These are phyloP conservation scores for Delphinus delphis DNA, from an alignment of 2,113 vertebrate genomes.

Conservation along the genomic window DNA sequence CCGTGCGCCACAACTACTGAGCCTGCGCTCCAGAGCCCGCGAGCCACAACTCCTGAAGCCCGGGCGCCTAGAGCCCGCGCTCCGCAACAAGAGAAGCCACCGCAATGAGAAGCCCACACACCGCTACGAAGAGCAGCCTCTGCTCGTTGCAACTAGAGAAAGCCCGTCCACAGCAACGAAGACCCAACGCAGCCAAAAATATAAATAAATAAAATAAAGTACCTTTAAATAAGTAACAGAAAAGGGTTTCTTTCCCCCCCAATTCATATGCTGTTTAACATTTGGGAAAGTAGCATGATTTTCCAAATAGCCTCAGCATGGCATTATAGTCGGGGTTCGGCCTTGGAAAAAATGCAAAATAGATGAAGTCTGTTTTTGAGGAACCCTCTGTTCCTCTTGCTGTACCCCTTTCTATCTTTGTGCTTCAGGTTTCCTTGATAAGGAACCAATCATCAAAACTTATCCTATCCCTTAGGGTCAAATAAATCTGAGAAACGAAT, in stretches of 20 bases:
- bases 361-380: not conserved
- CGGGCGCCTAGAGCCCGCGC: too few species aligned
- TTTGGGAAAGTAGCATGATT: not conserved
- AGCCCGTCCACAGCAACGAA: too few species aligned
- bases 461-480: conserved; percentile 1
- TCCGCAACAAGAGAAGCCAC: too few species aligned
- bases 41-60: too few species aligned
- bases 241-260: not conserved
- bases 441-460: conserved; percentile 43
- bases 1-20: too few species aligned
- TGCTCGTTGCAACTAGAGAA: too few species aligned
- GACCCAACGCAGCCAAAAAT: too few species aligned
- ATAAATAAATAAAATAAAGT: too few species aligned
- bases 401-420: not conserved
- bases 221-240: too few species aligned
- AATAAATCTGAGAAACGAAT: conserved; percentile 59
- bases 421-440: conserved; percentile 60
- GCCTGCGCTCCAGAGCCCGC: too few species aligned
- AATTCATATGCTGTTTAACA: not conserved
- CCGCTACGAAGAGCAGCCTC: too few species aligned
- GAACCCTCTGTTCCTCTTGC: not conserved
- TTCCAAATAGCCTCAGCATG: not conserved
- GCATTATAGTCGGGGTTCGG: not conserved
- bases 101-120: too few species aligned
- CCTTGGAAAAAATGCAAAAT: not conserved